Conservation (phyloP, 2,113 vertebrate species). For the Andinoacara biseriatus region DNA sequence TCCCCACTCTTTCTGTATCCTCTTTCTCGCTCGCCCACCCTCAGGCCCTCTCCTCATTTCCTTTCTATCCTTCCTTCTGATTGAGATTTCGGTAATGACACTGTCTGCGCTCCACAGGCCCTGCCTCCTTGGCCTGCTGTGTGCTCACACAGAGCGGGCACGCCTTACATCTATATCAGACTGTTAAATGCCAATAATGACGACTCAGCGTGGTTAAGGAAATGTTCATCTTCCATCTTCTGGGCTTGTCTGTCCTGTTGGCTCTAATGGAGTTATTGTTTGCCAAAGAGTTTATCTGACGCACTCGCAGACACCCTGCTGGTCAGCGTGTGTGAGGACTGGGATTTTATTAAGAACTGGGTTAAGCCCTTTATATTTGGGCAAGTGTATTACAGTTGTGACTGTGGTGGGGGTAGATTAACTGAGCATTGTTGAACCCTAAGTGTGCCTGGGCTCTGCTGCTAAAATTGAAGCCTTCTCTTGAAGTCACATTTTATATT, state of each 20-base stretch:
- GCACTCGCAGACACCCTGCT: conserved; percentile 20
- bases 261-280: neutral
- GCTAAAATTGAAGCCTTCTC: neutral
- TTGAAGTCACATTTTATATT: neutral
- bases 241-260: conserved; percentile 3
- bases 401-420: conserved; percentile 33
- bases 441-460: conserved; percentile 18
- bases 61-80: conserved; percentile 44
- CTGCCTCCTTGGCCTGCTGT: conserved; percentile 33
- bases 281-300: conserved; percentile 34
- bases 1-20: conserved; percentile 6
- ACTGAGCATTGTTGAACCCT: conserved; percentile 39
- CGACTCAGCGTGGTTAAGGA: conserved; percentile 37
- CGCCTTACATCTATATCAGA: conserved; percentile 36
- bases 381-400: conserved; percentile 45
- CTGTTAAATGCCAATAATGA: conserved; percentile 38
- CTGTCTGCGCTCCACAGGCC: conserved; percentile 48
- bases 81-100: conserved; percentile 75
- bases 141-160: conserved; percentile 23
- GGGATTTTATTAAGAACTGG: conserved; percentile 59
- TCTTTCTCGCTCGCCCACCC: neutral
- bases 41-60: conserved; percentile 28
- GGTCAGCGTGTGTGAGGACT: conserved; percentile 45
- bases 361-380: conserved; percentile 65
- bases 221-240: conserved; percentile 25